phyloP scores from a whole-genome alignment of 1,140 invertebrate genomes.

The Calliopsis andreniformis region DNA sequence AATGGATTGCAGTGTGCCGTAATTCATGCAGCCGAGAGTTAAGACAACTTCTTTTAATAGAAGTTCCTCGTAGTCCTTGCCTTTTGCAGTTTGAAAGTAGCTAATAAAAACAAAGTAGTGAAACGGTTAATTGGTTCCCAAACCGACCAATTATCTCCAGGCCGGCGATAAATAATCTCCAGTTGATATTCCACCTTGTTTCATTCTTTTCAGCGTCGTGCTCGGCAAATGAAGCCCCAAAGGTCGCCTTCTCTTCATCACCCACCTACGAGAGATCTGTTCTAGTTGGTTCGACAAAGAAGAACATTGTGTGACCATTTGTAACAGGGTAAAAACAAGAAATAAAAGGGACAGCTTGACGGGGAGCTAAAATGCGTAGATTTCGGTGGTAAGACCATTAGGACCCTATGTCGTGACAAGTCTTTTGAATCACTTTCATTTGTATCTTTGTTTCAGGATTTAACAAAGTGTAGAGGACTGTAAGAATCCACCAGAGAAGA shows the following conservation, averaged over 20 bases:
- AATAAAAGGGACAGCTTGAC: slow-evolving; percentile 34
- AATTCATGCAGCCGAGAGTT: neutral
- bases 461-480: neutral
- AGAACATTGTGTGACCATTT: slow-evolving; percentile 53
- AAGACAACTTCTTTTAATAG: neutral
- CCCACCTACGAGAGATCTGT: slow-evolving; percentile 26
- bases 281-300: neutral
- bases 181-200: slow-evolving; percentile 28
- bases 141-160: slow-evolving; percentile 44
- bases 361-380: slow-evolving; percentile 43
- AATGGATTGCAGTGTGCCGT: neutral
- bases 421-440: slow-evolving; percentile 39
- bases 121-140: slow-evolving; percentile 16
- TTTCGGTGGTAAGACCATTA: slow-evolving; percentile 65
- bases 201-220: slow-evolving; percentile 17
- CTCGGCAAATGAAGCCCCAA: neutral
- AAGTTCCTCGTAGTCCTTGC: neutral
- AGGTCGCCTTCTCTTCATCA: slow-evolving; percentile 39
- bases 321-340: slow-evolving; percentile 46
- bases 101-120: slow-evolving; percentile 1
- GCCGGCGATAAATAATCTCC: slow-evolving; percentile 45
- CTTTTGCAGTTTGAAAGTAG: neutral
- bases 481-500: too few species aligned
- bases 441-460: neutral
- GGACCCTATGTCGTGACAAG: slow-evolving; percentile 62